Conservation (phyloP, 2,888 invertebrate genomes). For the Plutella xylostella region DNA sequence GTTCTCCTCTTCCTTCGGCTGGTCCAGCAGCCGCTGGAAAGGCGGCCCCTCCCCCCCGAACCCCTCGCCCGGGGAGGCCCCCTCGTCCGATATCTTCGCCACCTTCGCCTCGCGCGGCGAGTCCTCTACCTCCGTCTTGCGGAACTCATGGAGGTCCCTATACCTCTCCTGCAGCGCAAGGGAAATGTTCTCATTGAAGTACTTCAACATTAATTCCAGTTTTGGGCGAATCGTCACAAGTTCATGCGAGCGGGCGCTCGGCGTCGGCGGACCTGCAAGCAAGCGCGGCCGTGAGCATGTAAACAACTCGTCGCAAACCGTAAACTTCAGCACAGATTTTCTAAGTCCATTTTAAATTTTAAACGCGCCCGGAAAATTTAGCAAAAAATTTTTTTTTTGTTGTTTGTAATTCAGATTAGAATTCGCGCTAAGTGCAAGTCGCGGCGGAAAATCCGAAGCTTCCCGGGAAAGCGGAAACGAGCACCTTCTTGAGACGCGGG, state of each 20-base stretch:
- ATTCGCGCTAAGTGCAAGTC: neutral
- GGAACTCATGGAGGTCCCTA: conserved; percentile 68
- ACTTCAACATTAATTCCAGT: conserved; percentile 69
- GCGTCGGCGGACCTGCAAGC: conserved; percentile 36
- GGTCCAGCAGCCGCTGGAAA: conserved; percentile 57
- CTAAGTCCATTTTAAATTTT: neutral
- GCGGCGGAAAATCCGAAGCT: conserved; percentile 16
- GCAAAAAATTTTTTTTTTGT: neutral
- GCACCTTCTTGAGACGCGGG: conserved; percentile 68
- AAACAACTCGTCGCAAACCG: too few relatives aligned
- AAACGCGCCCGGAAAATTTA: neutral
- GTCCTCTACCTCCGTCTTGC: conserved; percentile 63
- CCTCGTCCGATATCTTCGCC: conserved; percentile 64
- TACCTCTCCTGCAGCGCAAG: conserved; percentile 70
- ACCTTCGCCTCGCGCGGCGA: conserved; percentile 65
- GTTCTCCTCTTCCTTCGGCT: conserved; percentile 74
- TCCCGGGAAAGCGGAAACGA: conserved; percentile 58
- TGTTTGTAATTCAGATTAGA: neutral
- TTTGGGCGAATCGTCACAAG: conserved; percentile 55
- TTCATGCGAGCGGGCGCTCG: conserved; percentile 36
- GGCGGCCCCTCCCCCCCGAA: conserved; percentile 62
- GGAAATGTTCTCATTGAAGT: conserved; percentile 69
- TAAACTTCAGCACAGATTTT: conserved; percentile 6
- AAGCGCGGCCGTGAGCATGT: conserved; percentile 15
- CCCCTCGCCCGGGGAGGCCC: conserved; percentile 49